A percentile compares a stretch with the other conserved stretches of the same genome.
phyloP scores from a whole-genome alignment of 2,888 invertebrate genomes.

The Linnaemya tessellans region DNA sequence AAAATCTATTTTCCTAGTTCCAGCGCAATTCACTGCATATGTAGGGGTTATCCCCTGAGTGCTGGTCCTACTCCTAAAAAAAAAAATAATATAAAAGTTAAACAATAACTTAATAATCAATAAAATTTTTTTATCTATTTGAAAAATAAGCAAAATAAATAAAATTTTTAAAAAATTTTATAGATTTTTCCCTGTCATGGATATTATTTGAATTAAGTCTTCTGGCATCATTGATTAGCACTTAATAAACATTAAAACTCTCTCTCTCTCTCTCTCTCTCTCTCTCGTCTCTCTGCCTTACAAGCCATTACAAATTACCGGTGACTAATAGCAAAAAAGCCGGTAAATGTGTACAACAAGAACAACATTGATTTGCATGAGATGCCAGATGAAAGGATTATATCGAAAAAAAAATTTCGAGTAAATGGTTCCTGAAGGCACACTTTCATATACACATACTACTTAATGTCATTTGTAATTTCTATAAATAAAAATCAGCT shows the following conservation, averaged over 20 bases:
- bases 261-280: not conserved
- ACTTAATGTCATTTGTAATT: not conserved
- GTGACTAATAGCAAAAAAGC: slow-evolving; percentile 47
- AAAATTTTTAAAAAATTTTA: too few relatives aligned
- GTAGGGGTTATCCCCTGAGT: too few relatives aligned
- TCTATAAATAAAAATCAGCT: not conserved
- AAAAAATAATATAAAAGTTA: too few relatives aligned
- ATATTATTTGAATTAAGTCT: not conserved
- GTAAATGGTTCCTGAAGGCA: not conserved
- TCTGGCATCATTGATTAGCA: slow-evolving; percentile 2
- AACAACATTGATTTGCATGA: not conserved
- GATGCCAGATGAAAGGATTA: slow-evolving; percentile 34
- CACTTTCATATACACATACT: too few relatives aligned
- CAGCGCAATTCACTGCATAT: too few relatives aligned
- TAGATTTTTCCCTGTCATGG: not conserved
- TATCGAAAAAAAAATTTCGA: not conserved
- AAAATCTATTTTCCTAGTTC: too few relatives aligned
- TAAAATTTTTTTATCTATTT: too few relatives aligned
- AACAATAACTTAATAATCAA: too few relatives aligned
- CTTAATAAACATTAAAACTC: not conserved
- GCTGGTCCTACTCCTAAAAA: too few relatives aligned
- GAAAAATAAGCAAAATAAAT: too few relatives aligned
- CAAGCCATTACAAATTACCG: not conserved
- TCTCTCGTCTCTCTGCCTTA: not conserved
- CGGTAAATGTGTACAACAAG: slow-evolving; percentile 30